Evolutionary conservation across 2,888 invertebrate genomes (phyloP), one percentile per base, ranked within the genome.

Genomic region (Synanthedon myopaeformis): DNA sequence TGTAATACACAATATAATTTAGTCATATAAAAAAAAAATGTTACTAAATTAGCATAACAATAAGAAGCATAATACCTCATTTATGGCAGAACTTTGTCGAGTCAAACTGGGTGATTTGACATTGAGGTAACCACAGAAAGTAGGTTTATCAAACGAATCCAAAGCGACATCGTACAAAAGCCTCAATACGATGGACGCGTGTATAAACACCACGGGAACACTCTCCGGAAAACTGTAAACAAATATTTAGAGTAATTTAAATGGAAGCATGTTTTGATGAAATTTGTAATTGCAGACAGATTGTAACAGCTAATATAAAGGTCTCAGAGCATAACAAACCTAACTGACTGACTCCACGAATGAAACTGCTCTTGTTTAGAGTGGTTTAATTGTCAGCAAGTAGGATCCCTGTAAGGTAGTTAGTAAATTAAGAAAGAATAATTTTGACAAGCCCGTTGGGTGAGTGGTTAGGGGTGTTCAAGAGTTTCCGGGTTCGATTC

Each of bases 81-180:
- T 89, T 42, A 90, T 90, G 17, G 89, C 88, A 12, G 86, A 85
- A 58, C 86, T 85, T 69, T 92, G 92, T 59, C 91, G 82, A 0
- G 89, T 88, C 58, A 91, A 79, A 63, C 90, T 90, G 0, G 92
- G 92, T 0, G 92, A 91, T 66, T 91, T 90, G 19, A 91, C 90
- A 56, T 90, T 90, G 4, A 92, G 82, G 28, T 92, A 89, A 12
- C 92, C 92, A 51, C 90, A 91, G 60, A 93, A 88, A 54, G 92
- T 92, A 0, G 94, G 94, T 80, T 95, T 95, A 74, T 99, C 99
- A 79, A 97, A 98, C 50, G 96, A 92, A 80, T 99, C 99, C 61
- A 98, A 89, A 0, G 98, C 96, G 67, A 98, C 94, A 79, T 99
- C 98, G 74, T 99, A 98, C 13, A 99, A 85, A 53, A 97, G 88